Evolutionary conservation across 1,140 invertebrate genomes (phyloP), one percentile per base, ranked within the genome.

Genomic region (Drosophila baimaii): DNA sequence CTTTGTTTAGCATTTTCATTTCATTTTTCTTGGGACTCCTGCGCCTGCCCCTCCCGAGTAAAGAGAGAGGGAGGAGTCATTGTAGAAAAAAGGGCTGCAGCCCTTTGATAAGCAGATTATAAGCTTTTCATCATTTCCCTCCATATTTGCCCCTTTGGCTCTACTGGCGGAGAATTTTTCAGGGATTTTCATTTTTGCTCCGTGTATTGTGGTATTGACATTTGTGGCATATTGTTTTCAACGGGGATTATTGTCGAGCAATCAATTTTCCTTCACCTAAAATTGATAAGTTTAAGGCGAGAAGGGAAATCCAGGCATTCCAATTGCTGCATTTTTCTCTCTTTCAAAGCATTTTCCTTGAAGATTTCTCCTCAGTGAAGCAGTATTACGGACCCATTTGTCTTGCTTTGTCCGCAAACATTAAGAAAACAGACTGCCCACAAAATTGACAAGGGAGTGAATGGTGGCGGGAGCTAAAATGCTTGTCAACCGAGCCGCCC

Each of bases 61-160:
- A 46, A 46, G 39, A 12, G 46, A 44, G 29, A 46, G 39, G 13
- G 46, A 44, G 29, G 29, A 49, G 23, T n/a, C 29, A 4, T 9
- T 25, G 31, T 5, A 19, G 21, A 43, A 54, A 58, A 57, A 51
- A 44, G 58, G 49, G 35, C 37, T 66, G 79, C 65, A 86, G 59
- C 56, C 63, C 61, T 64, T 73, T 82, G 79, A 88, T 86, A 86
- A 86, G 71, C 76, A 88, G 79, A 86, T 86, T 86, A 86, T 86
- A 65, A 43, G 79, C 74, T 68, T 77, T 71, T 49, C 54, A 68
- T 55, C 57, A 78, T 66, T 55, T 64, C 39, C 44, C 49, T 80
- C 58, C 73, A 52, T 77, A 78, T 81, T 77, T 61, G 19, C 51
- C 39, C 47, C 66, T 19, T 39, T 35, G 35, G 31, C 17, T 21